These are phyloP conservation scores for Aplidium turbinatum DNA, from an alignment of 23 tunicate genomes.

Conservation along the genomic window DNA sequence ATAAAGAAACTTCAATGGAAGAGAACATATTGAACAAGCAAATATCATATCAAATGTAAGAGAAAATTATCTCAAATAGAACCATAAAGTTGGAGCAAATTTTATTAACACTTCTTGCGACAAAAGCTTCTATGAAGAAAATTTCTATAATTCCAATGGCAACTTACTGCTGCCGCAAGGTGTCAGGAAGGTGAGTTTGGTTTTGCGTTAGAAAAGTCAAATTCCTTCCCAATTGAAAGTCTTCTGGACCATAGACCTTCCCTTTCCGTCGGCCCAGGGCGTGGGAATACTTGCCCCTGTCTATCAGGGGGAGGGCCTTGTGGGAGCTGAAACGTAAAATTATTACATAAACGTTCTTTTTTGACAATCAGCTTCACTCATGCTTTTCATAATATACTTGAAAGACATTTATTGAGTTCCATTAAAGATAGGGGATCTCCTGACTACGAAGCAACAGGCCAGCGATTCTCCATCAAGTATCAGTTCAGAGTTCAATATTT, in stretches of 20 bases:
- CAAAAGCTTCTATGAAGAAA: not conserved
- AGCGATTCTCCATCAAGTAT: too few species aligned
- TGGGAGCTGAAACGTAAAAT: slow-evolving; percentile 47
- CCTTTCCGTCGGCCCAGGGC: slow-evolving; percentile 81
- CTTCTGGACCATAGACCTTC: slow-evolving; percentile 40
- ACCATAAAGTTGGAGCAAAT: too few species aligned
- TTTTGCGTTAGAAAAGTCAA: slow-evolving; percentile 56
- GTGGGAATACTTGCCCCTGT: slow-evolving; percentile 79
- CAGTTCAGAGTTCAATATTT: too few species aligned
- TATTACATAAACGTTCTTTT: too few species aligned
- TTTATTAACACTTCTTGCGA: too few species aligned
- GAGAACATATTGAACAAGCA: not conserved
- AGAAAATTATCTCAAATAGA: too few species aligned
- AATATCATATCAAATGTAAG: not conserved
- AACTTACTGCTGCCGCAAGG: slow-evolving; percentile 50
- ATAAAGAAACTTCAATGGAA: not conserved
- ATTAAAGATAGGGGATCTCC: too few species aligned
- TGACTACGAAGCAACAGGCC: too few species aligned
- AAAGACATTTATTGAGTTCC: too few species aligned
- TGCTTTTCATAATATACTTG: too few species aligned
- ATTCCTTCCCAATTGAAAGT: slow-evolving; percentile 75
- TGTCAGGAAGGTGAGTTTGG: slow-evolving; percentile 68
- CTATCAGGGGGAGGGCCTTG: slow-evolving; percentile 86
- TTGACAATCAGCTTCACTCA: too few species aligned
- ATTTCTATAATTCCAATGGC: not conserved